Percentiles rank a stretch among this genome's conserved stretches.
phyloP scores from a whole-genome alignment of 2,113 vertebrate genomes.

The Neomonachus schauinslandi region DNA sequence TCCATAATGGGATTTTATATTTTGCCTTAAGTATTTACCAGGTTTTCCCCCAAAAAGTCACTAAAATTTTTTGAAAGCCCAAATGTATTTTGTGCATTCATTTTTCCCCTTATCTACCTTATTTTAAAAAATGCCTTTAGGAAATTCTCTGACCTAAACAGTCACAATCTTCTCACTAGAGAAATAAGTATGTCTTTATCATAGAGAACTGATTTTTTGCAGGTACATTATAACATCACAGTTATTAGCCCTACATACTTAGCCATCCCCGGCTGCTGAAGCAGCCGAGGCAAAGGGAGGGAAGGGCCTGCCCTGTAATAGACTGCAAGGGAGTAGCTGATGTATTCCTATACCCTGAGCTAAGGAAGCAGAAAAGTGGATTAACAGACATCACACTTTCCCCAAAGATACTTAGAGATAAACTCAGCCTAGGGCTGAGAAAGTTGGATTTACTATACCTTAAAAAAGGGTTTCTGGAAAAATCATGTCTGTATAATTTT shows the following conservation, averaged over 20 bases:
- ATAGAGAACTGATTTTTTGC: slow-evolving; percentile 49
- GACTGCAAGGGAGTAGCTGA: slow-evolving; percentile 72
- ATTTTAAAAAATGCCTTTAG: slow-evolving; percentile 57
- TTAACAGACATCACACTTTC: slow-evolving; percentile 82
- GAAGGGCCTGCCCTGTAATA: slow-evolving; percentile 65
- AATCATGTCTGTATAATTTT: slow-evolving; percentile 78
- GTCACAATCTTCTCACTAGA: slow-evolving; percentile 50
- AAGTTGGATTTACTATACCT: slow-evolving; percentile 83
- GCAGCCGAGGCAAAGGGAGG: slow-evolving; percentile 62
- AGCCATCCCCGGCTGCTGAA: slow-evolving; percentile 27
- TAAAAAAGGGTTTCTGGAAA: slow-evolving; percentile 82
- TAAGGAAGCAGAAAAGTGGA: slow-evolving; percentile 84
- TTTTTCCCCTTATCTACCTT: slow-evolving; percentile 69
- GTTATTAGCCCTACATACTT: slow-evolving; percentile 12
- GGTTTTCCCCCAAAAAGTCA: slow-evolving; percentile 64
- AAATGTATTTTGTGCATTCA: slow-evolving; percentile 68
- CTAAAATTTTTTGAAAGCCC: slow-evolving; percentile 75
- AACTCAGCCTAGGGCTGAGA: slow-evolving; percentile 83
- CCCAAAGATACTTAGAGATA: slow-evolving; percentile 83
- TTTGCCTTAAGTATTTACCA: slow-evolving; percentile 63
- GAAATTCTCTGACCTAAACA: slow-evolving; percentile 64
- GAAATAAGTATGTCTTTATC: slow-evolving; percentile 63
- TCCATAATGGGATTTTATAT: slow-evolving; percentile 62
- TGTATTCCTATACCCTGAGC: slow-evolving; percentile 77
- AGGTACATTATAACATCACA: slow-evolving; percentile 50